Evolutionary conservation across 1,140 invertebrate species (phyloP), one percentile per base, ranked within the genome.

Genomic region (Pararge aegeria): DNA sequence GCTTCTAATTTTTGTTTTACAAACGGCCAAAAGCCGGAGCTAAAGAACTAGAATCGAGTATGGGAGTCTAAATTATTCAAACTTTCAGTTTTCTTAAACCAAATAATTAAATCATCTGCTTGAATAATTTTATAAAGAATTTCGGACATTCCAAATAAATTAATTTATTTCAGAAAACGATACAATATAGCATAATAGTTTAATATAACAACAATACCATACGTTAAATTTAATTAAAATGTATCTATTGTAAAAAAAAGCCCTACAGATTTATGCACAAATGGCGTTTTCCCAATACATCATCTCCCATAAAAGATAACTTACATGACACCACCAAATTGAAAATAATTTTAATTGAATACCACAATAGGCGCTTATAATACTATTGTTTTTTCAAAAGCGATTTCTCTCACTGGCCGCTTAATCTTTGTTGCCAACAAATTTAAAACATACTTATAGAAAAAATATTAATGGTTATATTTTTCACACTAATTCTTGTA

Each of bases 111-210:
- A 18, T 40, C 10, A 37, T 40, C 15, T 10, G 13, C 38, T 16
- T 18, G 13, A 16, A 16, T 40, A 40, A 13, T 40, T 40, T 19
- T 51, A 46, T 61, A 50, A 59, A 61, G 16, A 64, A 59, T 18
- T 50, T 38, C 40, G 61, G 54, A 61, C 51, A 69, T 63, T 65
- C 59, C 60, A 65, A 63, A 70, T 87, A 87, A 87, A 85, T 87
- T 83, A 73, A 78, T 87, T 87, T 87, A 87, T 87, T 86, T 83
- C 75, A 78, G 79, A 87, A 87, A 87, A 85, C 78, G 80, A 87
- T 85, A 87, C 82, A 87, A 85, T 84, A 83, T 82, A 87, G 84
- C 83, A 77, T 87, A 82, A 82, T 80, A 82, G 80, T 82, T 80
- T 74, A 85, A 78, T 80, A 73, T 83, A 82, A 84, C 79, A 87